Base-by-base conservation (phyloP, 2,888 invertebrate species). In the Neoitamus cyanurus region DNA sequence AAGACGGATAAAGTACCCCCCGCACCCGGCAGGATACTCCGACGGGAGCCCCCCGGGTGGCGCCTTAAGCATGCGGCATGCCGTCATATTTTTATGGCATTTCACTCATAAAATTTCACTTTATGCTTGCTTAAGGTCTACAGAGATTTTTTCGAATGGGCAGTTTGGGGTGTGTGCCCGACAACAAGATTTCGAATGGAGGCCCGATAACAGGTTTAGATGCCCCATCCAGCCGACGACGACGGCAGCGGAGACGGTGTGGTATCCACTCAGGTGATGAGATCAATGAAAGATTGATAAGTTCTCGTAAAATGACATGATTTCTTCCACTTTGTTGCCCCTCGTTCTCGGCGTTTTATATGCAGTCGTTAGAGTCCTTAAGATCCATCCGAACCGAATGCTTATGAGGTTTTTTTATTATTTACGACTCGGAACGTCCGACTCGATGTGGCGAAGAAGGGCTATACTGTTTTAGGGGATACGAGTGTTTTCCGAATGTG, bases 71-170 rank as follows among this genome's bases (percentile, higher is more conserved):
- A 36, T 34, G 73, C 73, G 73, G 36, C 73, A 36, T 73, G 73
- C 73, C 73, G 37, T 73, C 73, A 73, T 73, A 73, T 34, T 73
- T 73, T 73, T 73, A 73, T 73, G 36, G 36, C 37, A 73, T 73
- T 73, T 36, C 31, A 73, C 34, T 73, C 73, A 73, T 73, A 73
- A 73, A 73, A 73, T 73, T 36, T 36, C 73, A 73, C 73, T 73
- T 73, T 73, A 73, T 73, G 34, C 36, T 58, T 34, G 73, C 31
- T 73, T n/a, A 73, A 73, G 73, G 73, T 73, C 73, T 73, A 20
- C 73, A 73, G 34, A 34, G 73, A 73, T 73, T 73, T 73, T 73
- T 73, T 20, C 31, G 25, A 58, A 36, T 73, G 73, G 36, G 73
- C 31, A 73, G 31, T 73, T 31, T 73, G 31, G 36, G 36, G 73